These are phyloP conservation scores for Chloroceryle aenea DNA, from an alignment of 2,113 vertebrate species.

Conservation along the genomic window DNA sequence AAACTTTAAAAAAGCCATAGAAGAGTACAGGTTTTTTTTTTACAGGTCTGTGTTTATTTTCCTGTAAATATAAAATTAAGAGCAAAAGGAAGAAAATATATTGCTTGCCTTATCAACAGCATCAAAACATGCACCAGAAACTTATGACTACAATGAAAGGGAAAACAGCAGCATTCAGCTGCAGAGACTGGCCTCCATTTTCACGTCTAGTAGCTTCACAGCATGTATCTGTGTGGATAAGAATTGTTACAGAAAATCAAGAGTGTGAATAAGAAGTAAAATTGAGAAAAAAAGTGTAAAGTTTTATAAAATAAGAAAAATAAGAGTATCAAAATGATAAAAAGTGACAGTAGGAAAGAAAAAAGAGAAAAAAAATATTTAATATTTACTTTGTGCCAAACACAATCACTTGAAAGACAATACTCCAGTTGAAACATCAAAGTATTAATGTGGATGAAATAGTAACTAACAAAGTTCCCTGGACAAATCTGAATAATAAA, in stretches of 20 bases:
- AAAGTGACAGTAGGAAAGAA: constrained; percentile 61
- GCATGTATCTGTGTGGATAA: constrained; percentile 75
- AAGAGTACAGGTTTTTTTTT: neutral
- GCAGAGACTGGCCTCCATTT: constrained; percentile 75
- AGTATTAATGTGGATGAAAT: neutral
- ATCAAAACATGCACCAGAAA: constrained; percentile 70
- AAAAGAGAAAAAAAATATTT: constrained; percentile 45
- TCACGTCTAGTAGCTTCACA: constrained; percentile 75
- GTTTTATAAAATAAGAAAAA: constrained; percentile 11
- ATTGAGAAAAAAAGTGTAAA: constrained; percentile 15
- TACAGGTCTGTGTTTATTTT: constrained; percentile 5
- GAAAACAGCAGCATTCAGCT: constrained; percentile 75
- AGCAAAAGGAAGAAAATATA: constrained; percentile 3
- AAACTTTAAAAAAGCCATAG: neutral
- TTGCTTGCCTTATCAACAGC: neutral
- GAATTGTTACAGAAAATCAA: constrained; percentile 60
- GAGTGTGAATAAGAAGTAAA: neutral
- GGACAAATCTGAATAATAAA: neutral
- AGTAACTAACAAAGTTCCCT: neutral
- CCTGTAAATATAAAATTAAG: neutral
- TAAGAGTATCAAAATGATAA: constrained; percentile 26
- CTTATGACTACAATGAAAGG: constrained; percentile 55
- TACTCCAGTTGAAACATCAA: neutral
- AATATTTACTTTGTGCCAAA: constrained; percentile 30
- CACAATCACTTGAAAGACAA: constrained; percentile 23